A percentile compares a stretch with the other conserved stretches of the same genome.
Evolutionary conservation across 2,888 invertebrate genomes (phyloP).

Genomic region (Dryobota labecula): DNA sequence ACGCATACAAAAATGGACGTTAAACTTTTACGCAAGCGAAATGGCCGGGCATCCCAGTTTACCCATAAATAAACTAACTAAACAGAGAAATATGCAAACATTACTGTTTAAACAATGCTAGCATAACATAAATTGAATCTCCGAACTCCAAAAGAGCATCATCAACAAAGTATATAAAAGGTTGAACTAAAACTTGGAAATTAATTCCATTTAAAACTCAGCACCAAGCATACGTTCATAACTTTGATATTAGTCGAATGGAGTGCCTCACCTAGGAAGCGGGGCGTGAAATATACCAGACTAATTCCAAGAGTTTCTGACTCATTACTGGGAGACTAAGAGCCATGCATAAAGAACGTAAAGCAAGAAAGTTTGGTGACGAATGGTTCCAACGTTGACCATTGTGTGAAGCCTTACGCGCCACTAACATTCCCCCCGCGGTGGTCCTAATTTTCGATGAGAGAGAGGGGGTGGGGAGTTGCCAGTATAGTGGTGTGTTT

Average conservation of each 20-base stretch:
- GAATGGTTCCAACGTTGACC: slow-evolving; percentile 64
- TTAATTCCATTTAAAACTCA: slow-evolving; percentile 63
- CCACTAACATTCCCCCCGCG: slow-evolving; percentile 10
- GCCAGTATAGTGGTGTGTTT: slow-evolving; percentile 47
- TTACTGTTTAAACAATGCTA: slow-evolving; percentile 49
- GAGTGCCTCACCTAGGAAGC: slow-evolving; percentile 58
- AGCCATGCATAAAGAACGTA: slow-evolving; percentile 74
- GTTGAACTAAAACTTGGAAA: slow-evolving; percentile 59
- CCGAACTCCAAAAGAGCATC: slow-evolving; percentile 34
- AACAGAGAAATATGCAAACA: slow-evolving; percentile 33
- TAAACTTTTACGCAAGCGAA: slow-evolving; percentile 12
- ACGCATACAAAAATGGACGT: slow-evolving; percentile 22
- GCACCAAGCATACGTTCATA: slow-evolving; percentile 68
- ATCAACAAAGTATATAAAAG: slow-evolving; percentile 51
- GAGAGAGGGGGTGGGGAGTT: slow-evolving; percentile 50
- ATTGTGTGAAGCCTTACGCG: slow-evolving; percentile 54
- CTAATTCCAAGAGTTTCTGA: slow-evolving; percentile 78
- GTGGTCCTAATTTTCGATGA: background rate
- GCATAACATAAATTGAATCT: slow-evolving; percentile 27
- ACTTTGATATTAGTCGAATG: slow-evolving; percentile 75
- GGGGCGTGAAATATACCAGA: slow-evolving; percentile 61
- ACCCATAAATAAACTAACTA: slow-evolving; percentile 36
- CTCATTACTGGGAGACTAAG: slow-evolving; percentile 82
- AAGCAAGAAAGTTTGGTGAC: slow-evolving; percentile 76
- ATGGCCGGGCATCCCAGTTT: slow-evolving; percentile 13